Evolutionary conservation across 2,113 vertebrate species (phyloP).

Genomic region (Chunga burmeisteri): DNA sequence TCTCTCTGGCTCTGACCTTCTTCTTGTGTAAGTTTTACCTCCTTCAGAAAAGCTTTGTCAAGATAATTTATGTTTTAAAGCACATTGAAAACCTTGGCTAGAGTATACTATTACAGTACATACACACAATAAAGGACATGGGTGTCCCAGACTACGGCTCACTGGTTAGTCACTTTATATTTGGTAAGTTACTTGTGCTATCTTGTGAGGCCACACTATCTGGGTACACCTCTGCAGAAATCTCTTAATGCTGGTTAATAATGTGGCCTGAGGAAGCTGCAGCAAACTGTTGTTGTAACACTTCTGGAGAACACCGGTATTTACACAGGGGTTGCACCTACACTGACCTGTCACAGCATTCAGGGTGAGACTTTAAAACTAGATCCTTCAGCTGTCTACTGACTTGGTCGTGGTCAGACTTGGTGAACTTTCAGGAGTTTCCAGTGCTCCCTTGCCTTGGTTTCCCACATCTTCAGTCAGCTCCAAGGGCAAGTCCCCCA

Average conservation of each 20-base stretch:
- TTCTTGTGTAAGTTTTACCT: not conserved
- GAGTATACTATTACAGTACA: not conserved
- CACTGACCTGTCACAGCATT: not conserved
- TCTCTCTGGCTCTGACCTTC: not conserved
- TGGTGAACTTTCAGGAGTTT: not conserved
- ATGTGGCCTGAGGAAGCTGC: not conserved
- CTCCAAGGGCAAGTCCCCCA: not conserved
- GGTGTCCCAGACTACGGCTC: not conserved
- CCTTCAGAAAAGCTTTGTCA: slow-evolving; percentile 5
- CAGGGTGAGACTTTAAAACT: not conserved
- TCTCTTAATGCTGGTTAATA: not conserved
- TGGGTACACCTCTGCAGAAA: not conserved
- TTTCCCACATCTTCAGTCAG: not conserved
- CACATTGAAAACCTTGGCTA: not conserved
- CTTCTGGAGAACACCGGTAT: not conserved
- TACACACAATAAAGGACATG: not conserved
- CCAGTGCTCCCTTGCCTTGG: not conserved
- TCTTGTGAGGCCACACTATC: not conserved
- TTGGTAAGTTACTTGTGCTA: not conserved
- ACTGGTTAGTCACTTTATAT: not conserved
- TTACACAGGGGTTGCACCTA: not conserved
- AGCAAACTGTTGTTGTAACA: not conserved
- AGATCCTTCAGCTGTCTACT: not conserved
- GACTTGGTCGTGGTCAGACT: rapidly evolving
- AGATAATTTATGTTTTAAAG: not conserved